These are phyloP conservation scores for Heloderma charlesbogerti DNA, from an alignment of 2,113 vertebrate genomes.

Conservation along the genomic window DNA sequence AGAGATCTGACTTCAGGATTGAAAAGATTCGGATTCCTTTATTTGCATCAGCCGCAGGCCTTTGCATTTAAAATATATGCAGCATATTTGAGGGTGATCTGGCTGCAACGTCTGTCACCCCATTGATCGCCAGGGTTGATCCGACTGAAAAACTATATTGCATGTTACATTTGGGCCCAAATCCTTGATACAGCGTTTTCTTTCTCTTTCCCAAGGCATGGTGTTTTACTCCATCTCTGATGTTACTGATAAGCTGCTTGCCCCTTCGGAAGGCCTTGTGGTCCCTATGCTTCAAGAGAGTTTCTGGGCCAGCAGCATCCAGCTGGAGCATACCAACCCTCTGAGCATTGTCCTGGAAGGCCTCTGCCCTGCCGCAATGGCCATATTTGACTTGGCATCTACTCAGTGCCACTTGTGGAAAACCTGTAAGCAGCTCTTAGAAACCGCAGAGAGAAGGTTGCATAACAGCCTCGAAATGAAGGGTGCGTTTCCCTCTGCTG, in stretches of 20 bases:
- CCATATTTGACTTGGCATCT: slow-evolving; percentile 94
- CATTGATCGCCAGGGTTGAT: no score
- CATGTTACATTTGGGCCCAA: not conserved
- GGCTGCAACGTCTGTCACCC: no score
- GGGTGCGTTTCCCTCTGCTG: slow-evolving; percentile 75
- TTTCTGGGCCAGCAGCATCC: slow-evolving; percentile 84
- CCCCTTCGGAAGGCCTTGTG: slow-evolving; percentile 82
- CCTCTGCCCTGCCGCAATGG: slow-evolving; percentile 91
- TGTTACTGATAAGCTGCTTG: slow-evolving; percentile 91
- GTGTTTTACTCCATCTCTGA: slow-evolving; percentile 98
- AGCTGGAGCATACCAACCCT: slow-evolving; percentile 76
- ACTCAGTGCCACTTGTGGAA: slow-evolving; percentile 95
- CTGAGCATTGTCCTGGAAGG: slow-evolving; percentile 84
- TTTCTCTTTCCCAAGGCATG: slow-evolving; percentile 81
- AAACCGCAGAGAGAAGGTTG: slow-evolving; percentile 90
- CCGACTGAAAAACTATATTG: not conserved
- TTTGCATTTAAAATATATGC: no score
- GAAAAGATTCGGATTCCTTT: no score
- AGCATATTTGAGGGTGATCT: no score
- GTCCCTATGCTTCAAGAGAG: slow-evolving; percentile 87
- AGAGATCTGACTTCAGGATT: not conserved
- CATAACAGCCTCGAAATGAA: slow-evolving; percentile 81
- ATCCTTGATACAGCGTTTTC: not conserved
- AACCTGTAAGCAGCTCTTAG: slow-evolving; percentile 93
- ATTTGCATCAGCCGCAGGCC: no score